Evolutionary conservation across 1,140 invertebrate species (phyloP).

Genomic region (Drosophila subobscura): DNA sequence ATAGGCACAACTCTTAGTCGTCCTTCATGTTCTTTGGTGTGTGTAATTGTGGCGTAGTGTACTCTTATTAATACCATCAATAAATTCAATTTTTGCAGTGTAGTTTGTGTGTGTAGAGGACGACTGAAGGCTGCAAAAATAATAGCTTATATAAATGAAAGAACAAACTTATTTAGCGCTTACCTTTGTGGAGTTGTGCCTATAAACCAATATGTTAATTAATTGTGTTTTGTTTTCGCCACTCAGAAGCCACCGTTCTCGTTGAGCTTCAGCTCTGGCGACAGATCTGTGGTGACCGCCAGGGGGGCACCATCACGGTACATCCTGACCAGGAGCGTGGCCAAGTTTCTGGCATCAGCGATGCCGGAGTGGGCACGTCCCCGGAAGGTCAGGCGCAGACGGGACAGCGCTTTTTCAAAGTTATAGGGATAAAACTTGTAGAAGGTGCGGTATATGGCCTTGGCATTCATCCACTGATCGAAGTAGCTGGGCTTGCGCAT

Average conservation of each 20-base stretch:
- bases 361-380: slow-evolving; percentile 87
- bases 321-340: slow-evolving; percentile 85
- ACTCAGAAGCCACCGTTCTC: slow-evolving; percentile 72
- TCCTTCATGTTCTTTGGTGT: slow-evolving; percentile 5
- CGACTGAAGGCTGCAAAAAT: too few relatives aligned
- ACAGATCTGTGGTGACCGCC: slow-evolving; percentile 83
- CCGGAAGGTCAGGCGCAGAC: slow-evolving; percentile 86
- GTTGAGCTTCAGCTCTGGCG: slow-evolving; percentile 79
- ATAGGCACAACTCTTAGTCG: slow-evolving; percentile 10
- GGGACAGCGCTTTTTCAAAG: slow-evolving; percentile 85
- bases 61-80: too few relatives aligned
- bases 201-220: slow-evolving; percentile 54
- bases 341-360: slow-evolving; percentile 87
- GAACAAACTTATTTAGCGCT: too few relatives aligned
- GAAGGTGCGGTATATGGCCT: slow-evolving; percentile 81
- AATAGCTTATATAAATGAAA: slow-evolving; percentile 19
- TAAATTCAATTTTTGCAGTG: too few relatives aligned
- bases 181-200: too few relatives aligned
- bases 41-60: slow-evolving; percentile 5
- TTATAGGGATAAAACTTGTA: slow-evolving; percentile 84
- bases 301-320: slow-evolving; percentile 85
- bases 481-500: slow-evolving; percentile 82
- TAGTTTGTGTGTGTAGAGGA: too few relatives aligned
- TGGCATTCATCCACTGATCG: slow-evolving; percentile 84
- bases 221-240: slow-evolving; percentile 25